Evolutionary conservation across 2,888 invertebrate genomes (phyloP), one percentile per base, ranked within the genome.

Genomic region (Aethes cnicana): DNA sequence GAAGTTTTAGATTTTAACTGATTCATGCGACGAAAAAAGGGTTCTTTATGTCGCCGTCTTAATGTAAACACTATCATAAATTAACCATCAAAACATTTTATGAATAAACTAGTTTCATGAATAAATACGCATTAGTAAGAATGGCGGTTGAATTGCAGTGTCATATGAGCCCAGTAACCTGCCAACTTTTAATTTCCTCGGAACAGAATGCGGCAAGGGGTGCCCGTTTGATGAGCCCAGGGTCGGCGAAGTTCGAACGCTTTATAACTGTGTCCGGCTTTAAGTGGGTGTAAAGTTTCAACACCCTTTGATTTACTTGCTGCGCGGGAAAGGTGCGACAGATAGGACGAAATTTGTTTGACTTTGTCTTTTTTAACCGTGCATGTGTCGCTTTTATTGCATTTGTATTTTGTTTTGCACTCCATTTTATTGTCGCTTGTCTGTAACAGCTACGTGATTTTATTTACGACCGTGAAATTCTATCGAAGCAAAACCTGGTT

Each of bases 271-370:
- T 88, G 88, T 88, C 89, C 89, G 86, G 87, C 84, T 86, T 83
- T 88, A 89, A 89, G 89, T 88, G 89, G 89, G 89, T 88, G 89
- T 88, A 88, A 88, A 89, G 88, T 89, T 89, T 87, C 89, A 86
- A 87, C 88, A 87, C 88, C 89, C 89, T 88, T 88, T 88, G 88
- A 89, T 88, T 89, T 88, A 89, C 87, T 87, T 84, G 78, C 81
- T 72, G 74, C 66, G 76, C 80, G 81, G 81, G 79, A 77, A 83
- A 82, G 81, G 85, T 72, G 75, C 73, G 72, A 74, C 65, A 68
- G 72, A 74, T 73, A 70, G 74, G 64, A 70, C 74, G 62, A 66
- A 82, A 81, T 81, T 80, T 74, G 74, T 80, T 79, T 77, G 69
- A 76, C 74, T 77, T 76, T 76, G 71, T 77, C 69, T 77, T 77